phyloP scores from a whole-genome alignment of 2,797 vertebrate genomes.

The Acanthurus tractus region DNA sequence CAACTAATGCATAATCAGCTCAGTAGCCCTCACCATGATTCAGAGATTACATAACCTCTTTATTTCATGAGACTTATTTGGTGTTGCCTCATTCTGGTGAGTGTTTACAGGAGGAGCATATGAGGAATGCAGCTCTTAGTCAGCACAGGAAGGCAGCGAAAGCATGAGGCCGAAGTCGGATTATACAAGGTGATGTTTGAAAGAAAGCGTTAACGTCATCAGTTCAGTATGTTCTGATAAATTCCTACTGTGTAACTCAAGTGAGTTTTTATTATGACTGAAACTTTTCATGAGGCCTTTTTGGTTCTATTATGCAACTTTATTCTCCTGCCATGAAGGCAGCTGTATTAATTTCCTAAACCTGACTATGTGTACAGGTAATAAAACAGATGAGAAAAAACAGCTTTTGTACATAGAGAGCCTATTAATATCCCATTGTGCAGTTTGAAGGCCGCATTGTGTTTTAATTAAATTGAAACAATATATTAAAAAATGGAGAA shows the following conservation, averaged over 20 bases:
- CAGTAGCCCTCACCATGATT: constrained; percentile 40
- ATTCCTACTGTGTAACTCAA: constrained; percentile 23
- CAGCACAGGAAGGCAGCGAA: constrained; percentile 57
- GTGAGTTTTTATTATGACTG: not conserved
- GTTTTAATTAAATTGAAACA: not conserved
- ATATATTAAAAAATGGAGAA: constrained; percentile 1
- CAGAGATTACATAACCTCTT: constrained; percentile 60
- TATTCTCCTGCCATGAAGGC: constrained; percentile 7
- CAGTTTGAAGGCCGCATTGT: constrained; percentile 18
- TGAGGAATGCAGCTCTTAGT: constrained; percentile 69
- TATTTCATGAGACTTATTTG: constrained; percentile 58
- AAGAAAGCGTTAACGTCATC: constrained; percentile 43
- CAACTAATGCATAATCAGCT: constrained; percentile 52
- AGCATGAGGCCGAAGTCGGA: constrained; percentile 35
- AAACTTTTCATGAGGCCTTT: not conserved
- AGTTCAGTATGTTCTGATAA: constrained; percentile 22
- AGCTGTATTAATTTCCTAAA: constrained; percentile 12
- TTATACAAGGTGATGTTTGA: constrained; percentile 59
- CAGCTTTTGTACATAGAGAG: constrained; percentile 1
- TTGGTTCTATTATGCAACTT: not conserved
- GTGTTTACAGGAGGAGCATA: constrained; percentile 57
- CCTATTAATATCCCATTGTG: not conserved
- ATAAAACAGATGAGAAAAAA: constrained; percentile 20
- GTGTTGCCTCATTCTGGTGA: constrained; percentile 61
- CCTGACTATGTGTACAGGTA: not conserved